A percentile compares a stretch with the other conserved stretches of the same genome.
phyloP scores from a whole-genome alignment of 2,888 invertebrate genomes.

The Empis livida region DNA sequence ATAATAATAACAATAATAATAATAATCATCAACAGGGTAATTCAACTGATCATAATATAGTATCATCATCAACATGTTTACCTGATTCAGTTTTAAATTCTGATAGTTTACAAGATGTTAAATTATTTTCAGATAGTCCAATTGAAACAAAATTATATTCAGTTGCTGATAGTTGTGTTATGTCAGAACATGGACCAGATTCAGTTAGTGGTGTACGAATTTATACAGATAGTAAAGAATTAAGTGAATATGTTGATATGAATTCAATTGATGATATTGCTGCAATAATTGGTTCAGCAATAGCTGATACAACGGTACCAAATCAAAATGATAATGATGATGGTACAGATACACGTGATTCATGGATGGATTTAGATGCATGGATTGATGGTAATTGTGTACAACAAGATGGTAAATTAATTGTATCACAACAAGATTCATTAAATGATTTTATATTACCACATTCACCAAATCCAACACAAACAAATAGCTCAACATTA shows the following conservation, averaged over 20 bases:
- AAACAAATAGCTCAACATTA: constrained; percentile 53
- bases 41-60: constrained; percentile 54
- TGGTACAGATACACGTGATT: constrained; percentile 60
- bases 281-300: constrained; percentile 76
- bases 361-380: constrained; percentile 80
- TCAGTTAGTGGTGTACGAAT: constrained; percentile 42
- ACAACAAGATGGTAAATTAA: constrained; percentile 46
- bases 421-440: constrained; percentile 49
- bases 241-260: constrained; percentile 45
- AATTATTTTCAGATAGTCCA: constrained; percentile 44
- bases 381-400: constrained; percentile 74
- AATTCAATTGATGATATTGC: constrained; percentile 72
- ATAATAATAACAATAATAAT: background rate
- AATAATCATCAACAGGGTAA: constrained; percentile 15
- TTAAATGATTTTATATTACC: constrained; percentile 55
- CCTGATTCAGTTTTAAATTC: constrained; percentile 44
- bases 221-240: constrained; percentile 31
- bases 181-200: constrained; percentile 42
- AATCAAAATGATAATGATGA: constrained; percentile 56
- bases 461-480: constrained; percentile 40
- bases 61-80: constrained; percentile 59
- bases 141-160: constrained; percentile 41
- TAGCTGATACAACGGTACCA: constrained; percentile 79
- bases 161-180: constrained; percentile 38
- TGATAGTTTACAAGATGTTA: constrained; percentile 44